Evolutionary conservation across 2,797 vertebrate genomes (phyloP), one percentile per base, ranked within the genome.

Genomic region (Emys orbicularis): DNA sequence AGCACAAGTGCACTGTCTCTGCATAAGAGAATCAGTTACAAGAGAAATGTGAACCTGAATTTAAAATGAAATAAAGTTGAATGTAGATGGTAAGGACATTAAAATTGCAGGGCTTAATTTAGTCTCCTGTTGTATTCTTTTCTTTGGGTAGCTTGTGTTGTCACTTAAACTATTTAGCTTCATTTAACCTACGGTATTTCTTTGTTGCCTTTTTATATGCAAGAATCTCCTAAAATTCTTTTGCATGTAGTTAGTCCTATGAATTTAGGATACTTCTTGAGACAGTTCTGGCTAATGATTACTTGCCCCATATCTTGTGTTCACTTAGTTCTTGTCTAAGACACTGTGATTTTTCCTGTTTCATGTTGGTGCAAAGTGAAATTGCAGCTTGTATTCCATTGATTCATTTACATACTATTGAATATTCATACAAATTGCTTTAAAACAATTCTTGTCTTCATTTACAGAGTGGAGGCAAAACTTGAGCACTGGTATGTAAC

Each of bases 401-500:
- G 37, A 6, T 41, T 25, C 8, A 19, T 41, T 72, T 15, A 77
- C 19, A 25, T 74, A 12, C 68, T 77, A 9, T 77, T 31, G 44
- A 47, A 29, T 77, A 16, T 29, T 77, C 4, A 29, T 29, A 27
- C 27, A 47, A 47, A 12, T 41, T 74, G 72, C 41, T 47, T 77
- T 72, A 72, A 72, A 37, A 72, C 19, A 37, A 41, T 72, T 68
- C 65, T 37, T 72, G 19, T 68, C 50, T 79, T 97, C 44, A 12
- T 74, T 87, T 96, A 37, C 96, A 99, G 99, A 98, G 96, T 99
- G 93, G 99, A 99, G 97, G 99, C 98, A 7, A 98, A 98, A 34
- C 95, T 99, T 97, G 98, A 99, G 90, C 99, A 99, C 94, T 99
- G 99, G 99, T 99, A 98, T 1, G 98, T 99, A 59, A 99, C 99